Conservation (phyloP, 2,888 invertebrate genomes). For the Idaea biselata region DNA sequence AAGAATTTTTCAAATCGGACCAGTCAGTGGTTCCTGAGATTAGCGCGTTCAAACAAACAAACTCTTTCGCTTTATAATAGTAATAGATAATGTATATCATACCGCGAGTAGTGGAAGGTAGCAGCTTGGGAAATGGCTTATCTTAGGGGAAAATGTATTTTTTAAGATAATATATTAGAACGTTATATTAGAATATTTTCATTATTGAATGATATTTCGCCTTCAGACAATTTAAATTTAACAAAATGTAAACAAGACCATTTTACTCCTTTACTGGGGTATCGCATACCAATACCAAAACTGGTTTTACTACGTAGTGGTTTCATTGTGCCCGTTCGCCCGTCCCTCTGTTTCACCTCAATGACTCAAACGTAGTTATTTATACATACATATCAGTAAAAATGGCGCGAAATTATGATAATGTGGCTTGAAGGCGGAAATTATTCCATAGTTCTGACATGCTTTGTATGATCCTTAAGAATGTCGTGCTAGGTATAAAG, state of each 20-base stretch:
- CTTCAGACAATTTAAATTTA: slow-evolving; percentile 26
- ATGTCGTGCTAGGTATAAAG: neutral
- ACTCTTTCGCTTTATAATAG: too few relatives aligned
- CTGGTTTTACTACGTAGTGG: slow-evolving; percentile 76
- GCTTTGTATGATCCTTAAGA: neutral
- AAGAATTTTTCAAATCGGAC: too few relatives aligned
- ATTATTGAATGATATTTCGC: neutral
- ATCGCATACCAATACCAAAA: slow-evolving; percentile 71
- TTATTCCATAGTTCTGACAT: neutral
- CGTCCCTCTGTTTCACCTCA: slow-evolving; percentile 44
- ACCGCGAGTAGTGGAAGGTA: too few relatives aligned
- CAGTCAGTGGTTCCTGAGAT: too few relatives aligned
- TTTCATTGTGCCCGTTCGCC: slow-evolving; percentile 59
- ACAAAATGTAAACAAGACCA: slow-evolving; percentile 35
- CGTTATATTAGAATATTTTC: slow-evolving; percentile 15
- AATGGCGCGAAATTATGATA: slow-evolving; percentile 53
- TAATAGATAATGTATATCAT: too few relatives aligned
- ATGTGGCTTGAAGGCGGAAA: neutral
- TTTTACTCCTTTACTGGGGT: slow-evolving; percentile 43
- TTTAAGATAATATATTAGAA: too few relatives aligned
- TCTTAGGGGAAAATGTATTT: too few relatives aligned
- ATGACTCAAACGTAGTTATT: slow-evolving; percentile 23
- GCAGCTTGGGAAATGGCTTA: too few relatives aligned
- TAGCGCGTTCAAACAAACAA: too few relatives aligned
- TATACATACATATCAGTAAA: slow-evolving; percentile 26